Evolutionary conservation across 2,888 invertebrate species (phyloP).

Genomic region (Epistrophella euchroma): DNA sequence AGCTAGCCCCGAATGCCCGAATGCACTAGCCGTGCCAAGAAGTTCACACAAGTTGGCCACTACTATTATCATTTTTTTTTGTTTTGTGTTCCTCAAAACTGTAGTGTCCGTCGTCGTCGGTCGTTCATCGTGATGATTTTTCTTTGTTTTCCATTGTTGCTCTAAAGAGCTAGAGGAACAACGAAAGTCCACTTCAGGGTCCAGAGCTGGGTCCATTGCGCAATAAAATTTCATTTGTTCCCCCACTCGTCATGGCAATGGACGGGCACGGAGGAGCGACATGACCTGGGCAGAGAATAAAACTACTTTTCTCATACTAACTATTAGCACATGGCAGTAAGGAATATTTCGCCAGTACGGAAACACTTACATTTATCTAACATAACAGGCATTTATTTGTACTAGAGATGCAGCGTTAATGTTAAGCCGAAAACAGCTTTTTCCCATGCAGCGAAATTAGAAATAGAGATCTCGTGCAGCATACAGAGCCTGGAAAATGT

Average conservation of each 20-base stretch:
- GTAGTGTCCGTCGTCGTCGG: slow-evolving; percentile 18
- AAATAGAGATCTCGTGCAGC: too few species aligned
- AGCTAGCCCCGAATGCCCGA: slow-evolving; percentile 16
- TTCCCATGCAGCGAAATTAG: too few species aligned
- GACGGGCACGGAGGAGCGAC: slow-evolving; percentile 47
- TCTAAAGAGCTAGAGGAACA: slow-evolving; percentile 30
- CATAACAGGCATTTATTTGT: too few species aligned
- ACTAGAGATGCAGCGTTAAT: too few species aligned
- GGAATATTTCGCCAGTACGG: slow-evolving; percentile 1
- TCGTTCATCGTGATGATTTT: slow-evolving; percentile 17
- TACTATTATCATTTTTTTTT: slow-evolving; percentile 9
- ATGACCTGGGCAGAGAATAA: slow-evolving; percentile 60
- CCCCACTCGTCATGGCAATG: slow-evolving; percentile 68
- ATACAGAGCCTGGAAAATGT: too few species aligned
- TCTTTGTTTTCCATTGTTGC: slow-evolving; percentile 61
- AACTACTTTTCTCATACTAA: slow-evolving; percentile 52
- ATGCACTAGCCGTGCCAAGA: slow-evolving; percentile 65
- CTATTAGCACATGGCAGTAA: slow-evolving; percentile 3
- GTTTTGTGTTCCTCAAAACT: slow-evolving; percentile 4
- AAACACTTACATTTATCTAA: too few species aligned
- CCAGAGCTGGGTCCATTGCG: slow-evolving; percentile 70
- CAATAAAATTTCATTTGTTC: slow-evolving; percentile 74
- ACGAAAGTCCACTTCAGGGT: slow-evolving; percentile 65
- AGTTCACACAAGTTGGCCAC: slow-evolving; percentile 72
- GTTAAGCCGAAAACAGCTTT: too few species aligned